phyloP scores from a whole-genome alignment of 2,888 invertebrate species.

The Colostygia pectinataria region DNA sequence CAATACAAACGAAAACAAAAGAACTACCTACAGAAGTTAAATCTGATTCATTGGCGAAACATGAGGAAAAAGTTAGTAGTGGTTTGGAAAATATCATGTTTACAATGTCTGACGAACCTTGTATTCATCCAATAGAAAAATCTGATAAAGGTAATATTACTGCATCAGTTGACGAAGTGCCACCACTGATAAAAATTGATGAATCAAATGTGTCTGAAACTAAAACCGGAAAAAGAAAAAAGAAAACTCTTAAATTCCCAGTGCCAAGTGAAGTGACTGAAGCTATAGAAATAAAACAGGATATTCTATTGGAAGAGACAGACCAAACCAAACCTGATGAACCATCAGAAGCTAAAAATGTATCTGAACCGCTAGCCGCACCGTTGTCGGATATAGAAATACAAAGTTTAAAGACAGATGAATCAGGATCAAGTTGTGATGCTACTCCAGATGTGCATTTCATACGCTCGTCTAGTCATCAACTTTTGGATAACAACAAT shows the following conservation, averaged over 20 bases:
- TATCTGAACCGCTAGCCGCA: constrained; percentile 18
- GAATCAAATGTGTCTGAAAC: constrained; percentile 33
- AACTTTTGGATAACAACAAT: constrained; percentile 56
- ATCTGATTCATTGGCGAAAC: neutral
- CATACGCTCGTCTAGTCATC: constrained; percentile 63
- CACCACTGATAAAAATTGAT: constrained; percentile 25
- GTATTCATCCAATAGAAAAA: constrained; percentile 9
- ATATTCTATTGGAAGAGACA: constrained; percentile 3
- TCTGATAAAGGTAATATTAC: constrained; percentile 15
- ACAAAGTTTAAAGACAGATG: constrained; percentile 45
- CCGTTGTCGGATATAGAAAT: constrained; percentile 42
- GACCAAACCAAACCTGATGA: constrained; percentile 6
- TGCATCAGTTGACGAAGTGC: constrained; percentile 16
- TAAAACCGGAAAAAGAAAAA: constrained; percentile 46
- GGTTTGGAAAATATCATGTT: constrained; percentile 14
- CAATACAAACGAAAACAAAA: neutral
- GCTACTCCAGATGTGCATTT: constrained; percentile 61
- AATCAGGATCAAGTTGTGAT: constrained; percentile 47
- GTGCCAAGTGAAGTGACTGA: constrained; percentile 4
- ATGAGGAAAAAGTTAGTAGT: neutral
- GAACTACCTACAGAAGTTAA: constrained; percentile 3
- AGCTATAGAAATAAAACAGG: constrained; percentile 15
- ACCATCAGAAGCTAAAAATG: constrained; percentile 17
- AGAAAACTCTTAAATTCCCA: constrained; percentile 44
- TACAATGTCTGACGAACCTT: neutral